Percentiles rank a stretch among this genome's conserved stretches.
These are phyloP conservation scores for Dicrostonyx torquatus DNA, from an alignment of 2,797 vertebrate genomes.

Conservation along the genomic window DNA sequence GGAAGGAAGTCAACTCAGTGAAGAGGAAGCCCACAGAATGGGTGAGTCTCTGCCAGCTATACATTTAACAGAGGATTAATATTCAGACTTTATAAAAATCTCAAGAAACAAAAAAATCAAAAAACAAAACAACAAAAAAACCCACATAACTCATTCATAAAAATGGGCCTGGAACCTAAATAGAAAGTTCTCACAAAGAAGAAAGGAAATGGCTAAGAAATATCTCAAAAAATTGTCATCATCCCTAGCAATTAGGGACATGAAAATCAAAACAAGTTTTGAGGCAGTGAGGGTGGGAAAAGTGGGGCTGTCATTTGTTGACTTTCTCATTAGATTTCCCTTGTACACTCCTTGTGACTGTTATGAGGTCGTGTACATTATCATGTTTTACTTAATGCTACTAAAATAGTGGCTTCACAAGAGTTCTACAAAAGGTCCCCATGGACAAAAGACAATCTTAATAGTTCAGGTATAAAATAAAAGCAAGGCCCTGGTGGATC, in stretches of 20 bases:
- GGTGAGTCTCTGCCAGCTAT: not conserved
- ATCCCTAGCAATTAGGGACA: not conserved
- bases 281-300: not conserved
- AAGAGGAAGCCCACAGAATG: not conserved
- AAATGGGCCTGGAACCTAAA: not conserved
- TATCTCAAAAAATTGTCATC: not conserved
- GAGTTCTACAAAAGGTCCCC: not conserved
- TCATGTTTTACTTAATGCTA: not conserved
- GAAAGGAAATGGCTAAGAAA: not conserved
- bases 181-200: not conserved
- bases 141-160: not conserved
- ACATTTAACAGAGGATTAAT: not conserved
- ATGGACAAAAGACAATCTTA: not conserved
- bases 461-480: not conserved
- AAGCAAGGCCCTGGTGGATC: not conserved
- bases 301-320: not conserved
- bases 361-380: not conserved
- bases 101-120: not conserved
- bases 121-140: not conserved
- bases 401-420: not conserved
- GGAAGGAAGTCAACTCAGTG: not conserved
- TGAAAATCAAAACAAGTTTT: not conserved
- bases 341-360: not conserved
- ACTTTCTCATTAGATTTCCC: not conserved
- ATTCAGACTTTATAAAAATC: not conserved